These are phyloP conservation scores for Hydrochoerus hydrochaeris DNA, from an alignment of 2,113 vertebrate species.

Conservation along the genomic window DNA sequence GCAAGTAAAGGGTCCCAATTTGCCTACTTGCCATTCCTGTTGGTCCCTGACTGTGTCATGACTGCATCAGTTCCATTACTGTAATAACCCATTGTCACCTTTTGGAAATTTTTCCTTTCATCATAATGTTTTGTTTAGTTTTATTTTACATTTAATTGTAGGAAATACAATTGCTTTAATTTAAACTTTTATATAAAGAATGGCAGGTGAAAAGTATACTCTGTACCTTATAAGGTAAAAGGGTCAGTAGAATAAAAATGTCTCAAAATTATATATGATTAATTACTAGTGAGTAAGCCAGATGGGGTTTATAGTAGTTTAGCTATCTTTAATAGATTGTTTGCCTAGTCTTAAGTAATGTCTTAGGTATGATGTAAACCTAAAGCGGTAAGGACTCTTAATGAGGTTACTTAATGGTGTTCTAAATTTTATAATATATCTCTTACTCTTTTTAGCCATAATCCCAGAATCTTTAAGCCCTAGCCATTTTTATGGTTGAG, in stretches of 20 bases:
- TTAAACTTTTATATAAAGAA: slow-evolving; percentile 13
- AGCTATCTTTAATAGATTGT: background rate
- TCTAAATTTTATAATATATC: slow-evolving; percentile 33
- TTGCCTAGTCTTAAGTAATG: background rate
- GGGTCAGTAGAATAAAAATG: background rate
- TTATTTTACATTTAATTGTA: slow-evolving; percentile 58
- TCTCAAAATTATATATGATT: background rate
- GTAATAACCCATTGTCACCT: background rate
- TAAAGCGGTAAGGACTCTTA: background rate
- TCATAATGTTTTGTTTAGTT: slow-evolving; percentile 28
- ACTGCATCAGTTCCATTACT: background rate
- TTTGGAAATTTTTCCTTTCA: slow-evolving; percentile 46
- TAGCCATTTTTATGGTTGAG: slow-evolving; percentile 3
- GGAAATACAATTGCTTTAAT: slow-evolving; percentile 12
- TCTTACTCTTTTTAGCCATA: background rate
- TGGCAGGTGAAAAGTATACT: background rate
- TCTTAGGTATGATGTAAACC: background rate
- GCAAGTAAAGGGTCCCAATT: background rate
- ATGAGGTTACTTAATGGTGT: background rate
- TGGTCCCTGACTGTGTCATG: background rate
- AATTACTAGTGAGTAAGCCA: background rate
- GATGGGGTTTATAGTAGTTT: background rate
- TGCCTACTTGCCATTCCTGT: background rate
- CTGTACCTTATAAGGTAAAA: background rate
- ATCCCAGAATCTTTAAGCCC: background rate